These are phyloP conservation scores for Magallana nippona DNA, from an alignment of 2,888 invertebrate genomes.

Conservation along the genomic window DNA sequence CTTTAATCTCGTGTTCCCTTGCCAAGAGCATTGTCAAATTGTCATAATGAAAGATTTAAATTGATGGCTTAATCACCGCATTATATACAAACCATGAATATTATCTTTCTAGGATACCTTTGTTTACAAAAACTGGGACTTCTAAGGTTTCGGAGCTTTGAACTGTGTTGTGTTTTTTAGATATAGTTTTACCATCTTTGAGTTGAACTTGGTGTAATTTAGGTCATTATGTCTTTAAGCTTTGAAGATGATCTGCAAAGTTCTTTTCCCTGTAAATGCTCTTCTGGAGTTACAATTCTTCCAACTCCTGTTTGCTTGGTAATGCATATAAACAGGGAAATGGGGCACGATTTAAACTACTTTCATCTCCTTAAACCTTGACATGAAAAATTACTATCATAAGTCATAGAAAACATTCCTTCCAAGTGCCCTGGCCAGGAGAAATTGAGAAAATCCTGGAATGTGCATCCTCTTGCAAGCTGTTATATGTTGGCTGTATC, in stretches of 20 bases:
- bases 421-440: neutral
- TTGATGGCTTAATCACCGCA: neutral
- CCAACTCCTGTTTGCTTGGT: neutral
- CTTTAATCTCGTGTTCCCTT: conserved; percentile 1
- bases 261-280: neutral
- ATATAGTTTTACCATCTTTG: conserved; percentile 1
- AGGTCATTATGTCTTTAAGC: neutral
- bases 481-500: neutral
- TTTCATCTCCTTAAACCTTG: neutral
- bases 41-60: conserved; percentile 27
- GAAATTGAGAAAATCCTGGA: neutral
- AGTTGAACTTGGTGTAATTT: neutral
- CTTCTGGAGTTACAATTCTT: neutral
- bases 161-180: neutral
- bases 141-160: neutral
- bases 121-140: neutral
- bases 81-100: neutral
- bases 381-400: conserved; percentile 30
- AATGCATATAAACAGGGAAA: neutral
- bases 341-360: neutral
- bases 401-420: neutral
- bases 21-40: conserved; percentile 21
- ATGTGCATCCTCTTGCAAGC: conserved; percentile 19
- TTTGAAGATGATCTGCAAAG: neutral
- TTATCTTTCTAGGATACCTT: neutral